Conservation (phyloP, 1,140 invertebrate genomes). For the Drosophila teissieri region DNA sequence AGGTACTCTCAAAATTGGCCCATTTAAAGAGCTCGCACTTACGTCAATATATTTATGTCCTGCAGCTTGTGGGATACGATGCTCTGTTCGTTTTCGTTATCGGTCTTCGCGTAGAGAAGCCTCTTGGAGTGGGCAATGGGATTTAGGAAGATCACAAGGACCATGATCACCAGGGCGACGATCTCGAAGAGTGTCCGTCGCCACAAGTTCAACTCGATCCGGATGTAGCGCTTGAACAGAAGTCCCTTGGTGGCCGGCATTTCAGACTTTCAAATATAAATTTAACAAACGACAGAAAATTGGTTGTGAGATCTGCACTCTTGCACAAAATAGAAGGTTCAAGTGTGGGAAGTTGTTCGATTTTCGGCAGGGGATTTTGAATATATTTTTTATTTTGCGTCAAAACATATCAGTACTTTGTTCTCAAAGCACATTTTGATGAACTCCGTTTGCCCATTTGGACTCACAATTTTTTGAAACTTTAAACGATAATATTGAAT, state of each 20-base stretch:
- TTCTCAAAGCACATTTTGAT: slow-evolving; percentile 27
- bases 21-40: slow-evolving; percentile 19
- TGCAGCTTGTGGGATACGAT: slow-evolving; percentile 48
- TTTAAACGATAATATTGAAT: not conserved
- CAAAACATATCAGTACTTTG: not conserved
- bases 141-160: slow-evolving; percentile 57
- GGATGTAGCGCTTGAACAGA: slow-evolving; percentile 59
- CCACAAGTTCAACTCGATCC: slow-evolving; percentile 59
- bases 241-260: slow-evolving; percentile 61
- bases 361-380: slow-evolving; percentile 17
- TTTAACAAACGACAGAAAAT: not conserved
- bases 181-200: slow-evolving; percentile 50
- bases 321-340: slow-evolving; percentile 7
- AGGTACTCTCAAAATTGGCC: no score
- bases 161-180: slow-evolving; percentile 46
- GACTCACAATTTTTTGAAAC: not conserved
- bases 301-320: not conserved
- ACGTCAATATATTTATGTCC: slow-evolving; percentile 57
- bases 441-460: not conserved
- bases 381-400: not conserved
- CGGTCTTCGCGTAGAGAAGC: slow-evolving; percentile 33
- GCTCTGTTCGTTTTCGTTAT: slow-evolving; percentile 18
- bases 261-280: not conserved
- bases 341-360: not conserved
- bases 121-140: slow-evolving; percentile 59